Base-by-base conservation (phyloP, 2,113 vertebrate species). In the Illadopsis cleaveri region DNA sequence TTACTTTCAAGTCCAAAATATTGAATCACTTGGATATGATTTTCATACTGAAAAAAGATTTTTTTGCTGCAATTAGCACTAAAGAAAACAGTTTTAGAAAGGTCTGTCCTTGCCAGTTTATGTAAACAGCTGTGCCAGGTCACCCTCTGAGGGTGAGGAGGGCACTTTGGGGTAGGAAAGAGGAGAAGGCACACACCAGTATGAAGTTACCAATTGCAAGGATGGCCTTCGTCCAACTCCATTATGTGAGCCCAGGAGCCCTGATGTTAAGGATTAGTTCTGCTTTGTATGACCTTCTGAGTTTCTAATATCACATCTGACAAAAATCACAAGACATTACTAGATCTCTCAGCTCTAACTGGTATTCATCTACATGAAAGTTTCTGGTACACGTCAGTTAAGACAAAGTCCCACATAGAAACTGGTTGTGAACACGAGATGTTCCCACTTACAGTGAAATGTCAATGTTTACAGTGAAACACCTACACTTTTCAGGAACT, bases 221-320 rank as follows among this genome's bases (percentile, higher is more conserved):
- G 51, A 69, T 85, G 76, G 89, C 79, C 56, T 82, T 83, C 38
- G 77, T 83, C 93, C 91, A 96, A 82, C 20, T 77, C 54, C 35
- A 54, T 90, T 89, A 72, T 93, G 72, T 94, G 89, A 93, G 45
- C 14, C 48, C 64, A 51, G 56, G 40, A 95, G 84, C 66, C 81
- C 89, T 86, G 85, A 91, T 95, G 79, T 78, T 97, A 95, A 88
- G 61, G 50, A 91, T 95, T 94, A 91, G 64, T 93, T 96, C 89
- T 94, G 91, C 72, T 93, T 94, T 91, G 61, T 79, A 71, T 70
- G 69, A 92, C n/a, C 69, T 78, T 50, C 68, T 86, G 71, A 72
- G 30, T 51, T 81, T 89, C 65, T 78, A 86, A 28, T 69, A 81
- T 16, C 69, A 40, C 82, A 84, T 93, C 95, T 92, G 88, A 92